phyloP scores from a whole-genome alignment of 2,888 invertebrate species.

The Epirrhoe alternata region DNA sequence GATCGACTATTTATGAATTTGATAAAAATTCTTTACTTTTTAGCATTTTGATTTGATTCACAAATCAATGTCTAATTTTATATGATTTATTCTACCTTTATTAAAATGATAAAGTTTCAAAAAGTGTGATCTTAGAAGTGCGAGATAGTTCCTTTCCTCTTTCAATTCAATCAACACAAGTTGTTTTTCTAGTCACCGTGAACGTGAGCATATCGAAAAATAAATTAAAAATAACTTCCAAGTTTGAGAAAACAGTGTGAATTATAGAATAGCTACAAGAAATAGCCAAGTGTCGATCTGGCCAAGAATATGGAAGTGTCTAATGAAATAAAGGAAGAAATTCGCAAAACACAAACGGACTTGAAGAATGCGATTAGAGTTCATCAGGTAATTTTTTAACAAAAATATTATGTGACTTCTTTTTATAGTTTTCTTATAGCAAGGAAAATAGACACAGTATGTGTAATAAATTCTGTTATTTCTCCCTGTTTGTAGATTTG shows the following conservation, averaged over 20 bases:
- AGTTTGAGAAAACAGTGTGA: slow-evolving; percentile 1
- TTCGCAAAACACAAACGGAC: slow-evolving; percentile 85
- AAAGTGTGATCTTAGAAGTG: too few species aligned
- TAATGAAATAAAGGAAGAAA: slow-evolving; percentile 86
- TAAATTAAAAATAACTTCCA: slow-evolving; percentile 2
- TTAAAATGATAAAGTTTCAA: too few species aligned
- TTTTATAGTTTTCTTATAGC: not conserved
- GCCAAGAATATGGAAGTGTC: slow-evolving; percentile 83
- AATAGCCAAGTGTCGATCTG: slow-evolving; percentile 8
- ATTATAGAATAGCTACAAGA: not conserved
- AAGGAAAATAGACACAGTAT: not conserved
- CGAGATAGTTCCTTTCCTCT: not conserved
- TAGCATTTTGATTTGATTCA: too few species aligned
- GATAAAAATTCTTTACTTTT: too few species aligned
- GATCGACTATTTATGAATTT: too few species aligned
- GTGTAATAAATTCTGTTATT: not conserved
- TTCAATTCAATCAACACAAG: not conserved
- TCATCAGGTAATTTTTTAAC: slow-evolving; percentile 82
- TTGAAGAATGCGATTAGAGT: slow-evolving; percentile 86
- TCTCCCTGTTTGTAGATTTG: slow-evolving; percentile 63
- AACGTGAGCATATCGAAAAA: slow-evolving; percentile 28
- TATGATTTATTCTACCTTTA: too few species aligned
- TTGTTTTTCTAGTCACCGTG: slow-evolving; percentile 15
- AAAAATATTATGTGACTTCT: not conserved
- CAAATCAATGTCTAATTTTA: too few species aligned